Conservation (phyloP, 2,888 invertebrate species). For the Heliconius erato region DNA sequence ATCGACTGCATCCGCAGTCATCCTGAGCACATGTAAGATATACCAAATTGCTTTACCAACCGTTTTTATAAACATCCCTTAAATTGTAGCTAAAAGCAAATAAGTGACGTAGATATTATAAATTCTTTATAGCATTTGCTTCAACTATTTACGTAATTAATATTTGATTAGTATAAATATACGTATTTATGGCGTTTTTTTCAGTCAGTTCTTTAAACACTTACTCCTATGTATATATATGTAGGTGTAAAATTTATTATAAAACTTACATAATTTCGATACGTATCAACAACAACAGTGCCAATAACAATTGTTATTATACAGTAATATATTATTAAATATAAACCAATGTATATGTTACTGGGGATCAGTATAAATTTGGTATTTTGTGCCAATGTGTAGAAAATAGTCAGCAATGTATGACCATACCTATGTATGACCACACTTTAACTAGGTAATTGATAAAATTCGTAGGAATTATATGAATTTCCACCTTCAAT, state of each 20-base stretch:
- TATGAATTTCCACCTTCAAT: too few species aligned
- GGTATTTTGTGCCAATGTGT: too few species aligned
- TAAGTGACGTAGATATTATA: not conserved
- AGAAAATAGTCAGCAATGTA: too few species aligned
- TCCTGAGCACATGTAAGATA: constrained; percentile 98
- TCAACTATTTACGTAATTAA: not conserved
- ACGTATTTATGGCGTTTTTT: not conserved
- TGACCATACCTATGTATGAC: too few species aligned
- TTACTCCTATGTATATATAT: not conserved
- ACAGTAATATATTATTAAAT: too few species aligned
- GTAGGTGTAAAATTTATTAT: not conserved
- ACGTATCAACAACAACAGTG: not conserved
- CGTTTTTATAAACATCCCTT: constrained; percentile 26
- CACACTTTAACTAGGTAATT: too few species aligned
- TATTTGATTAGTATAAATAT: not conserved
- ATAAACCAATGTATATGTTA: too few species aligned
- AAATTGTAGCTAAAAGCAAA: not conserved
- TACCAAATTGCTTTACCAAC: constrained; percentile 33
- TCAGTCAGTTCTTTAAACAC: not conserved
- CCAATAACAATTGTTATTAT: not conserved
- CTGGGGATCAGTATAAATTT: too few species aligned
- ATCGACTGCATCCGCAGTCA: constrained; percentile 97
- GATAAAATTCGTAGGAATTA: too few species aligned
- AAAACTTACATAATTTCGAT: not conserved
- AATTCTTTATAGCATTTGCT: not conserved